These are phyloP conservation scores for Tromatobia lineatoria DNA, from an alignment of 2,888 invertebrate genomes.

Conservation along the genomic window DNA sequence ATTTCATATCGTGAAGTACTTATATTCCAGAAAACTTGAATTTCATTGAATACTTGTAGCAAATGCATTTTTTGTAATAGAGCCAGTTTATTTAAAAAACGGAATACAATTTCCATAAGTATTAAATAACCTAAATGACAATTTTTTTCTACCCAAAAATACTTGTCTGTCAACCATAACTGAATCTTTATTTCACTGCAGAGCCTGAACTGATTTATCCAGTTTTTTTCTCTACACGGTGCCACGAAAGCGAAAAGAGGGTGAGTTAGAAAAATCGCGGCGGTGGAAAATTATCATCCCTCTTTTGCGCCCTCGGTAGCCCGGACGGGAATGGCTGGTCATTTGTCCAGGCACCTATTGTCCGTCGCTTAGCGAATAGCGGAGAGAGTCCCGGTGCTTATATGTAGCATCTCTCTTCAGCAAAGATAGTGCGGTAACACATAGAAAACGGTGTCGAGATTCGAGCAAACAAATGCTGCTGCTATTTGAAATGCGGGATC, in stretches of 20 bases:
- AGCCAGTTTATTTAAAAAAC: too few species aligned
- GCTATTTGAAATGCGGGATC: neutral
- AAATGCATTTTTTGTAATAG: too few species aligned
- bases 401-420: slow-evolving; percentile 10
- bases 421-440: slow-evolving; percentile 4
- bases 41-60: too few species aligned
- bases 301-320: slow-evolving; percentile 32
- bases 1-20: too few species aligned
- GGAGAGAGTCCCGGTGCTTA: neutral
- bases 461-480: neutral
- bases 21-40: too few species aligned
- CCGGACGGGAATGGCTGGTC: slow-evolving; percentile 46
- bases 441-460: slow-evolving; percentile 2
- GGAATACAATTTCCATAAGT: too few species aligned
- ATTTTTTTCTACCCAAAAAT: neutral
- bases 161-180: neutral
- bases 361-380: slow-evolving; percentile 29
- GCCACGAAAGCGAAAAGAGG: neutral
- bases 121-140: too few species aligned
- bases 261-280: slow-evolving; percentile 66
- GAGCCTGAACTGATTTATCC: neutral
- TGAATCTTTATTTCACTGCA: slow-evolving; percentile 1
- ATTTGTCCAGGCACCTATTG: slow-evolving; percentile 60
- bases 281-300: slow-evolving; percentile 59
- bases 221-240: neutral